Base-by-base conservation (phyloP, 2,113 vertebrate species). In the Pelvicachromis taeniatus region DNA sequence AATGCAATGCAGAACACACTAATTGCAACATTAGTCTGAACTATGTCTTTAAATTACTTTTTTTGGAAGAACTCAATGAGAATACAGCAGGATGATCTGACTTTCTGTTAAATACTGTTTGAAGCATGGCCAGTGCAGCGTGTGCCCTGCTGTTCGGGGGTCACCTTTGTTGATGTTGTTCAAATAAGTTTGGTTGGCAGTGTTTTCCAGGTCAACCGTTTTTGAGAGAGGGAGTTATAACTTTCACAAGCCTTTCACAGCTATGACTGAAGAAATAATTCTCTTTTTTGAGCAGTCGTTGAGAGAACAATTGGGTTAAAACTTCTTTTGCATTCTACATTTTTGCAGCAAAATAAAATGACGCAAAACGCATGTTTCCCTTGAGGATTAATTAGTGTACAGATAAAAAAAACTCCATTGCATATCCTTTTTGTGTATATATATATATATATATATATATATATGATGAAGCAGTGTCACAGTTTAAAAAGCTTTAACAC, bases 151-250 rank as follows among this genome's bases (percentile, higher is more conserved):
- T 93, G 92, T 88, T 89, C 38, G 23, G 88, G 56, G 84, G 85
- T 91, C 90, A 92, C 91, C 90, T 90, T 90, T 83, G 86, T 61
- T 85, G 86, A 88, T 90, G 92, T 70, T 82, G 86, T 73, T 89
- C 50, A 86, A 88, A 93, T 90, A 68, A 89, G 23, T 88, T 90
- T 91, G 82, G 65, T 48, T 87, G 82, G 35, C 78, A 77, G n/a
- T 84, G 63, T 85, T 85, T 91, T 92, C 31, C 85, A 82, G 55
- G 83, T 92, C 87, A 85, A 59, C n/a, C n/a, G 58, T 78, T 56
- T 5, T 11, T 58, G 53, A 75, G 56, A 68, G 10, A 16, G 59
- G n/a, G 17, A 11, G 21, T 50, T 29, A 63, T 75, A 82, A 84
- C 38, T 83, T 87, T 77, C 38, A 78, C 21, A 70, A 77, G 19